Conservation (phyloP, 2,888 invertebrate genomes). For the Chironomus tentans region DNA sequence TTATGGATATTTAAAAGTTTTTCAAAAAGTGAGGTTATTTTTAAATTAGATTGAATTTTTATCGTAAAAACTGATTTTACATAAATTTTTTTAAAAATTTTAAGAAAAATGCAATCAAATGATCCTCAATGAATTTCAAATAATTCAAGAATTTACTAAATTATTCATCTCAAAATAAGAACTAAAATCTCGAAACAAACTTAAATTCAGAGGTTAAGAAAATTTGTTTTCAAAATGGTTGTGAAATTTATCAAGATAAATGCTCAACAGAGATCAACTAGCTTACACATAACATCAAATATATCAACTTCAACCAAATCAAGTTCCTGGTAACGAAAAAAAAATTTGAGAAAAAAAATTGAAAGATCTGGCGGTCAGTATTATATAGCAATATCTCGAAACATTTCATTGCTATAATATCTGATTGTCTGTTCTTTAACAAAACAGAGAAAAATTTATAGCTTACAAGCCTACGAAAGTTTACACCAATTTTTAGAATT, state of each 20-base stretch:
- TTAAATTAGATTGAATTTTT: no score
- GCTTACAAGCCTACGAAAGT: background rate
- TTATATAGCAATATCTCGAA: background rate
- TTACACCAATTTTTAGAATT: constrained; percentile 2
- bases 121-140: no score
- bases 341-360: background rate
- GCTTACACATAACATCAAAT: background rate
- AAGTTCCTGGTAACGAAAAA: background rate
- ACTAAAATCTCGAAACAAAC: no score
- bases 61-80: no score
- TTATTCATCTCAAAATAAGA: no score
- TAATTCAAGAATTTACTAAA: no score
- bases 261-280: background rate
- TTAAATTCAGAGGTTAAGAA: no score
- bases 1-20: no score
- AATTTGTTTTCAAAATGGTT: no score
- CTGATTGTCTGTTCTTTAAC: background rate
- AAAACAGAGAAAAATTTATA: background rate
- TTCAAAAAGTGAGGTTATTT: no score
- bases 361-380: background rate
- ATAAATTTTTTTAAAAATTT: no score
- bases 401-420: background rate
- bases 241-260: background rate
- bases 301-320: background rate
- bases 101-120: no score